Base-by-base conservation (phyloP, 1,140 invertebrate species). In the Papilio polytes region DNA sequence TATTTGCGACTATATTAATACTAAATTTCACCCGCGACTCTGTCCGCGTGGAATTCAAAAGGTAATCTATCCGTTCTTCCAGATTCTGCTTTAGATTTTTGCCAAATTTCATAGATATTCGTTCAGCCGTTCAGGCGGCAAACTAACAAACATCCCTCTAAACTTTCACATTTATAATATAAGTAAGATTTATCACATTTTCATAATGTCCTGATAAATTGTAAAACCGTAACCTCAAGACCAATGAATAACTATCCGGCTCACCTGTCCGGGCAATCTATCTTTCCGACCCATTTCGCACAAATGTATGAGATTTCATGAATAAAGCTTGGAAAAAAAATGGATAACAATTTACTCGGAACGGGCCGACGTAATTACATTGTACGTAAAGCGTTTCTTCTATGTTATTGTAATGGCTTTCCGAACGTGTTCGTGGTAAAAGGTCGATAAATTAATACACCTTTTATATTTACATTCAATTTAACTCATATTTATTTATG, bases 291-390 rank as follows among this genome's bases (percentile, higher is more conserved):
- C 77, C 77, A 66, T 78, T 78, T 44, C 77, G 59, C 77, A n/a
- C 56, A 66, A 78, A 44, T 66, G 77, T 78, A 63, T 78, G 56
- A 63, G 77, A 78, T 63, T 63, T 63, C 56, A 70, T 78, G 77
- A 78, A 66, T 78, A 63, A 63, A 78, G 77, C 77, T 59, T 78
- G 20, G 77, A 78, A 78, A 78, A 78, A 48, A 78, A 78, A 78
- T 78, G 77, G 77, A 63, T 78, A 78, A 78, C 77, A 78, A 78
- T 78, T 78, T 76, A 76, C 46, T 20, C 74, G 20, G 56, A 59
- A 44, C 53, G 20, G 77, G 56, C 26, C 26, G 8, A 22, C 44
- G 56, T 78, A 78, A 78, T 78, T 78, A 66, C 56, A 78, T 46
- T 78, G 36, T 78, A 63, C 31, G 26, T 63, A 66, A 78, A 46